Evolutionary conservation across 2,113 vertebrate genomes (phyloP).

Genomic region (Nerophis ophidion): DNA sequence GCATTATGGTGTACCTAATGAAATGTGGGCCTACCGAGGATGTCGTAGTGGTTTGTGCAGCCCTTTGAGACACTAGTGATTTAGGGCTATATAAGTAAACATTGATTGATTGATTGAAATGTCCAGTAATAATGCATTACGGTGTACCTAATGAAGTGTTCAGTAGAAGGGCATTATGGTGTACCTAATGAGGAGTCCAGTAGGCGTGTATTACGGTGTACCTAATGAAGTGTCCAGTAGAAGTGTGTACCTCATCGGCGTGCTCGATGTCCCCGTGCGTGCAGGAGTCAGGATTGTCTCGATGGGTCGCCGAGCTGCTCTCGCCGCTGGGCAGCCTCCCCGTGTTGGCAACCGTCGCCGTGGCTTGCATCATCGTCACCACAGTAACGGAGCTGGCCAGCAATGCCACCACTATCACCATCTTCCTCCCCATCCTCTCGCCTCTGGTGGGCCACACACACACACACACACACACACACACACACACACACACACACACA

Average conservation of each 20-base stretch:
- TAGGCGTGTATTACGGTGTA: not conserved
- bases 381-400: conserved; percentile 88
- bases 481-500: not conserved
- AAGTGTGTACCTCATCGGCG: not conserved
- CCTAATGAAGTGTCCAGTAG: not conserved
- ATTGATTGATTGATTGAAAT: too few relatives aligned
- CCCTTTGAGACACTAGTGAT: too few relatives aligned
- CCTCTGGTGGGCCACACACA: conserved; percentile 76
- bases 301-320: conserved; percentile 82
- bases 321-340: conserved; percentile 81
- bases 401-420: conserved; percentile 88
- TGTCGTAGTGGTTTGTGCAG: too few relatives aligned
- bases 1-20: too few relatives aligned
- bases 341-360: conserved; percentile 70
- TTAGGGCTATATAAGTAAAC: too few relatives aligned
- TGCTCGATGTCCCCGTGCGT: conserved; percentile 6
- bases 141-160: too few relatives aligned
- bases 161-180: too few relatives aligned
- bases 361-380: conserved; percentile 85
- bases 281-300: conserved; percentile 81
- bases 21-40: too few relatives aligned
- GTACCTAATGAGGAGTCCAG: too few relatives aligned
- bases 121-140: too few relatives aligned
- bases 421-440: conserved; percentile 86
- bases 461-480: not conserved